Base-by-base conservation (phyloP, 35 echinoderm and acorn worm genomes). In the Apostichopus parvimensis region DNA sequence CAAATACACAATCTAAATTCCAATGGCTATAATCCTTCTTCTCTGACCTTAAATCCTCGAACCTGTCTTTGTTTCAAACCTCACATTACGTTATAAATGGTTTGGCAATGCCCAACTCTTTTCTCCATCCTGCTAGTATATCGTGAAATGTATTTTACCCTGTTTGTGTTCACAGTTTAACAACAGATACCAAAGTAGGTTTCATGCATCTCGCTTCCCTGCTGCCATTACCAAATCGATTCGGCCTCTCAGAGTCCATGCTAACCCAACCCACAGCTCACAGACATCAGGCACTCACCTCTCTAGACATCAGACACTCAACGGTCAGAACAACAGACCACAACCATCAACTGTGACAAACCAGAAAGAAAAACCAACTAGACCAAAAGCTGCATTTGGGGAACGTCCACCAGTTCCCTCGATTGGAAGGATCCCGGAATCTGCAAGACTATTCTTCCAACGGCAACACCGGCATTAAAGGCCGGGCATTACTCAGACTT, bases 381-480 rank as follows among this genome's bases (percentile, higher is more conserved):
- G 78, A 4, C 13, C 12, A 6, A 80, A 80, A 12, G 78, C 4
- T 22, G 15, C 78, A 18, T 13, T 80, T 22, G 17, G 78, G 78
- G 21, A 54, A 80, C 4, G 78, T 28, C 78, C 78, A 80, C 15
- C 78, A 18, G 78, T 80, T 22, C 17, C 78, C 12, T 18, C 78
- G 11, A 23, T 22, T 17, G 78, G 78, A 80, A 80, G 78, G 78
- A 80, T 80, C 21, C 78, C 78, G 21, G 78, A 80, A 22, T 28
- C 78, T 54, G 78, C 78, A 4, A 28, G 22, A 22, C 23, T 80
- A 80, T 80, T 80, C 78, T 80, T 80, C 78, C 78, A 80, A 22
- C 78, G 52, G 21, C 78, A 80, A 54, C 78, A 54, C 78, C 78
- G 21, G 21, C 52, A 54, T 0, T 28, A 54, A 24, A 10, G 0